Percentiles rank a stretch among this genome's conserved stretches.
Conservation (phyloP, 2,797 vertebrate species). For the Jordanella pulchra region DNA sequence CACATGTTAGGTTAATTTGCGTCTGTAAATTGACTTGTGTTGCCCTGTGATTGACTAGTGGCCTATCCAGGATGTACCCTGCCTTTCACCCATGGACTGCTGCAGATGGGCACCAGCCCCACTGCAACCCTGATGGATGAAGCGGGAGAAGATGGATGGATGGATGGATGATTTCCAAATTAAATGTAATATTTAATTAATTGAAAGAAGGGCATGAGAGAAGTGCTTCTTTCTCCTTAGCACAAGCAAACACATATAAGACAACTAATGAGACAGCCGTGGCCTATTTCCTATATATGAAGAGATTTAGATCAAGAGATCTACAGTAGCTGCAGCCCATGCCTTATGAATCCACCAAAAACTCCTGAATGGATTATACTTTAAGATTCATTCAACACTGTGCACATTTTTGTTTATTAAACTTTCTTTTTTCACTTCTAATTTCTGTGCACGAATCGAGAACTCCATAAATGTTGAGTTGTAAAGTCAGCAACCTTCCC, state of each 20-base stretch:
- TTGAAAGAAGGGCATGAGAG: not conserved
- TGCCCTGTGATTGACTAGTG: too few relatives aligned
- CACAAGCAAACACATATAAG: not conserved
- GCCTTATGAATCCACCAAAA: not conserved
- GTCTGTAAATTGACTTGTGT: too few relatives aligned
- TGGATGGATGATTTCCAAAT: not conserved
- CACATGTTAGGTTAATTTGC: too few relatives aligned
- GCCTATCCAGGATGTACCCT: too few relatives aligned
- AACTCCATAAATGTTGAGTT: not conserved
- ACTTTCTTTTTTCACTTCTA: not conserved
- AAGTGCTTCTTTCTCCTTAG: not conserved
- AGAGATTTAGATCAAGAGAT: too few relatives aligned
- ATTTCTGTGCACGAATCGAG: too few relatives aligned
- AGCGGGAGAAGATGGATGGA: too few relatives aligned
- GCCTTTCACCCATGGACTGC: too few relatives aligned
- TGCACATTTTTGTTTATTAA: not conserved
- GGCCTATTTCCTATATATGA: not conserved
- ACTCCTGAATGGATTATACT: not conserved
- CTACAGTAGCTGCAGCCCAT: not conserved
- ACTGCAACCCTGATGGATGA: too few relatives aligned
- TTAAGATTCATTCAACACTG: not conserved
- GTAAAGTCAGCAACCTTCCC: not conserved
- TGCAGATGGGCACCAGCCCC: too few relatives aligned
- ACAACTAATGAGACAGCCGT: not conserved
- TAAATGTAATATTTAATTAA: not conserved